A percentile compares a stretch with the other conserved stretches of the same genome.
Evolutionary conservation across 2,113 vertebrate species (phyloP).

Genomic region (Aphelocoma coerulescens): DNA sequence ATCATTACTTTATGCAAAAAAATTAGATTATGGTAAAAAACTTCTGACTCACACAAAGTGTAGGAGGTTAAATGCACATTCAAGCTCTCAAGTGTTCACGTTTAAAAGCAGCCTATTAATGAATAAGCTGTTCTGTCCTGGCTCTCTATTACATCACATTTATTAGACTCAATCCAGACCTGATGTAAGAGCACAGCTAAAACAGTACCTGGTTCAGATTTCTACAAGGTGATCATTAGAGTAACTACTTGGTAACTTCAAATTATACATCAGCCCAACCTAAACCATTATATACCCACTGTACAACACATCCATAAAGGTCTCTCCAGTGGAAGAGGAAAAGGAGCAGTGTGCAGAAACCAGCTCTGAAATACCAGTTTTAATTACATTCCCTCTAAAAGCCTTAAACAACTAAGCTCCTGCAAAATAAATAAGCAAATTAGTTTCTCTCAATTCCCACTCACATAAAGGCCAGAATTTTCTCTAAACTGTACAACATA

Average conservation of each 20-base stretch:
- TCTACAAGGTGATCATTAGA: neutral
- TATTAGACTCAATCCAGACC: neutral
- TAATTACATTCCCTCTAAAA: neutral
- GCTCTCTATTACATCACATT: neutral
- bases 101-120: neutral
- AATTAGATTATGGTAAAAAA: neutral
- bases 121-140: neutral
- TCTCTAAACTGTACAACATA: neutral
- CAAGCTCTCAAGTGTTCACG: neutral
- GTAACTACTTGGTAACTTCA: neutral
- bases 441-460: neutral
- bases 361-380: neutral
- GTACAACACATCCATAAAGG: neutral
- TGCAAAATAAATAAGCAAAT: neutral
- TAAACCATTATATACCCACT: neutral
- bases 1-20: constrained; percentile 18
- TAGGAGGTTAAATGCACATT: constrained; percentile 14
- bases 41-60: neutral
- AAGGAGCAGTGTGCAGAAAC: neutral
- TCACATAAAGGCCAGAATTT: neutral
- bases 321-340: neutral
- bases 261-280: neutral
- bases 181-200: neutral
- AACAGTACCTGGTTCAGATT: neutral
- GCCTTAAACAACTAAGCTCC: neutral